phyloP scores from a whole-genome alignment of 2,113 vertebrate species.

The Pluvialis apricaria region DNA sequence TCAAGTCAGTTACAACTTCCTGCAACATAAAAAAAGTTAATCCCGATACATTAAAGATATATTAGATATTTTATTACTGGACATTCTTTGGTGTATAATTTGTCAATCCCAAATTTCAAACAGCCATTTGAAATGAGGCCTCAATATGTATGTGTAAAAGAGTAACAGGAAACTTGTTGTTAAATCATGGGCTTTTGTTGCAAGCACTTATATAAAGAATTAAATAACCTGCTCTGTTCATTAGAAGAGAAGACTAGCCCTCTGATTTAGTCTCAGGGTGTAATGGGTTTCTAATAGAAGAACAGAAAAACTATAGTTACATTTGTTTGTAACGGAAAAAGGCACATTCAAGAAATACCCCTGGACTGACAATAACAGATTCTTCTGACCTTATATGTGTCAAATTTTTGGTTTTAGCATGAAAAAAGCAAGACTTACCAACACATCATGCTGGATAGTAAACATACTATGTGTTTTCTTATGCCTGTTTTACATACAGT shows the following conservation, averaged over 20 bases:
- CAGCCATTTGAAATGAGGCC: neutral
- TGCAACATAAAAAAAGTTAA: conserved; percentile 53
- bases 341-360: neutral
- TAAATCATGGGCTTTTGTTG: neutral
- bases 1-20: conserved; percentile 86
- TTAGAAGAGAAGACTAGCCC: neutral
- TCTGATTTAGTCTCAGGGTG: neutral
- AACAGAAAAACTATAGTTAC: neutral
- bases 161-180: neutral
- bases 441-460: neutral
- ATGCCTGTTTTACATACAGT: neutral
- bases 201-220: neutral
- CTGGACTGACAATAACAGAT: neutral
- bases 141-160: neutral
- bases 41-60: neutral
- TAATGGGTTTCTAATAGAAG: neutral
- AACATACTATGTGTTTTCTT: neutral
- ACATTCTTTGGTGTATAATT: neutral
- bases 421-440: neutral
- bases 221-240: neutral
- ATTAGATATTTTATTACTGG: neutral
- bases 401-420: neutral
- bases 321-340: neutral
- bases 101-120: neutral
- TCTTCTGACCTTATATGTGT: neutral